These are phyloP conservation scores for Dermochelys coriacea DNA, from an alignment of 2,797 vertebrate genomes.

Conservation along the genomic window DNA sequence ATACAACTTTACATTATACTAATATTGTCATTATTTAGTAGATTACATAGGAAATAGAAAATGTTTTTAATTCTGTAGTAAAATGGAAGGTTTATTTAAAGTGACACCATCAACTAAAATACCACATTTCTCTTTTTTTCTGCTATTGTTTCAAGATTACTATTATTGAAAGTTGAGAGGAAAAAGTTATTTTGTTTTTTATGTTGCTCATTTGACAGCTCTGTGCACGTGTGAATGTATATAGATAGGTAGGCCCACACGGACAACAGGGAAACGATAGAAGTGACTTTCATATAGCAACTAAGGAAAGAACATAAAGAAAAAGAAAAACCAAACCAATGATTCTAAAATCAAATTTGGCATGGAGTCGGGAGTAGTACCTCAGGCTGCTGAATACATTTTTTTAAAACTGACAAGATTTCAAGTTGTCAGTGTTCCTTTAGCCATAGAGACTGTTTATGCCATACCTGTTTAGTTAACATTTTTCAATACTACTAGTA, in stretches of 20 bases:
- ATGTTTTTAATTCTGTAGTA: neutral
- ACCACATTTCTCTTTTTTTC: neutral
- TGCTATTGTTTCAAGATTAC: too few species aligned
- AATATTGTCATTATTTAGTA: neutral
- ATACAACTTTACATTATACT: neutral
- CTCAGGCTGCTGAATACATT: neutral
- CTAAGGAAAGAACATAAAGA: neutral
- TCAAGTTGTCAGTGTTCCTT: neutral
- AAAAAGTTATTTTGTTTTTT: too few species aligned
- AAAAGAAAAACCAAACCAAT: neutral
- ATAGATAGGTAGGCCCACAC: too few species aligned
- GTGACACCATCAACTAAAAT: neutral
- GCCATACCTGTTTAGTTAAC: neutral
- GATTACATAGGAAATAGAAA: neutral
- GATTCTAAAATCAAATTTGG: fast-evolving
- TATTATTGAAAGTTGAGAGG: too few species aligned
- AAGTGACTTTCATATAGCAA: neutral
- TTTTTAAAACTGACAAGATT: neutral
- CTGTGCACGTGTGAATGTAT: too few species aligned
- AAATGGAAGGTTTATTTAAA: neutral
- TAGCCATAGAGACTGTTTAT: neutral
- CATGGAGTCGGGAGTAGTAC: neutral
- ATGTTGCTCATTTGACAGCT: too few species aligned
- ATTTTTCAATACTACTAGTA: neutral
- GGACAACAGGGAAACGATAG: too few species aligned